Evolutionary conservation across 2,113 vertebrate species (phyloP), one percentile per base, ranked within the genome.

Genomic region (Phaethornis superciliosus): DNA sequence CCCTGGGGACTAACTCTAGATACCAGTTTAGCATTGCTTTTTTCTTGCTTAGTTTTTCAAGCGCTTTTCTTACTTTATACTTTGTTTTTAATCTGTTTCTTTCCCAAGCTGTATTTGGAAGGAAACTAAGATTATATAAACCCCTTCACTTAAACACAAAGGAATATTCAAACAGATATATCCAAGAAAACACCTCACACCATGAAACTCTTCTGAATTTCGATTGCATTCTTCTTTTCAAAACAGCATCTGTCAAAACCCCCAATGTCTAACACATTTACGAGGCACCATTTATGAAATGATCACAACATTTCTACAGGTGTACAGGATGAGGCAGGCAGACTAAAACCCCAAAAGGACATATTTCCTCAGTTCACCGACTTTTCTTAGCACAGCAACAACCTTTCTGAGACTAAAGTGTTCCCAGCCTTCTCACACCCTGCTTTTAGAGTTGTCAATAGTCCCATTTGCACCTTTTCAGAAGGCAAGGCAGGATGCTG

Each of bases 41-140:
- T 90, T 69, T 69, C 33, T 85, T 91, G 30, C 33, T 94, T 54
- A 90, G 49, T 27, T 86, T 21, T 86, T 95, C 11, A 51, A 89
- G 47, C n/a, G 40, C 23, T 97, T 91, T 92, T 77, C 35, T 58
- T 78, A 9, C 21, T 95, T 94, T 77, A 58, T 32, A 72, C 11
- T 90, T 92, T 94, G 60, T n/a, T 82, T 95, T 88, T 80, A 88
- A 83, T 58, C 28, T 83, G 70, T 90, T 91, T 63, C 46, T 83
- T 92, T 59, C n/a, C 60, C 49, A 51, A 32, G 7, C 12, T 89
- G 15, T 62, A 19, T 71, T 70, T 82, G 79, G 71, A 88, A 92
- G 5, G 32, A 82, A 51, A 86, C 71, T 54, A 87, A n/a, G 5
- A 26, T 1, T 0, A 19, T 54, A 32, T 15, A 68, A 90, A 89